These are phyloP conservation scores for Tenthredo mesomela DNA, from an alignment of 2,888 invertebrate genomes.

Conservation along the genomic window DNA sequence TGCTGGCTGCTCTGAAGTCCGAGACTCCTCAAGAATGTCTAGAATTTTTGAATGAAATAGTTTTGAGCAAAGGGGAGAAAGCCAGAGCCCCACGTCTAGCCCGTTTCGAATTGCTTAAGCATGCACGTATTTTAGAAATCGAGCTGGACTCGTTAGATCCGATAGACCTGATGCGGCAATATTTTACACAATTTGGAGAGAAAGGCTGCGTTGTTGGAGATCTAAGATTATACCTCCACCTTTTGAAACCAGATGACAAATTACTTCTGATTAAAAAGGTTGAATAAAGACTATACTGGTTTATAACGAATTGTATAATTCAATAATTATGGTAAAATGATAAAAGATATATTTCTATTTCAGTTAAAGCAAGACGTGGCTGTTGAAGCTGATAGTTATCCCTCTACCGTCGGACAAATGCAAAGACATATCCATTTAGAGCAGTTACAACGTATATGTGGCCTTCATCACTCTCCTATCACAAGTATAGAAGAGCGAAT, in stretches of 20 bases:
- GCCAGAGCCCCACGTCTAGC: slow-evolving; percentile 92
- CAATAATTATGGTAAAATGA: slow-evolving; percentile 27
- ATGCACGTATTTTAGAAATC: slow-evolving; percentile 80
- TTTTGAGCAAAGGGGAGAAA: slow-evolving; percentile 64
- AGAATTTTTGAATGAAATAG: slow-evolving; percentile 74
- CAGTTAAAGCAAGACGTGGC: slow-evolving; percentile 73
- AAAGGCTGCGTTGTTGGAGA: slow-evolving; percentile 94
- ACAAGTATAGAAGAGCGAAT: slow-evolving; percentile 67
- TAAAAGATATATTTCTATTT: slow-evolving; percentile 19
- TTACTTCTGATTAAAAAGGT: slow-evolving; percentile 78
- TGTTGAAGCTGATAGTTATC: slow-evolving; percentile 71
- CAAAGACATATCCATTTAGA: slow-evolving; percentile 90
- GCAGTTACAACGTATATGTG: slow-evolving; percentile 87
- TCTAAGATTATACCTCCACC: slow-evolving; percentile 86
- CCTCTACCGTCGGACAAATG: slow-evolving; percentile 83
- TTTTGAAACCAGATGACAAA: slow-evolving; percentile 84
- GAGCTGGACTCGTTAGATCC: slow-evolving; percentile 77
- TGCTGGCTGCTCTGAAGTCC: slow-evolving; percentile 73
- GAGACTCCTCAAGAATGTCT: slow-evolving; percentile 72
- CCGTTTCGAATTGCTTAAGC: slow-evolving; percentile 86
- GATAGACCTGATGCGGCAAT: slow-evolving; percentile 86
- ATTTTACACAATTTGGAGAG: slow-evolving; percentile 90
- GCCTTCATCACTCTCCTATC: slow-evolving; percentile 80
- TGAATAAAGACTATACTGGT: not conserved
- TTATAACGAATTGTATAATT: slow-evolving; percentile 21